Percentiles rank a stretch among this genome's conserved stretches.
These are phyloP conservation scores for Ambastaia sidthimunki DNA, from an alignment of 2,797 vertebrate species.

Conservation along the genomic window DNA sequence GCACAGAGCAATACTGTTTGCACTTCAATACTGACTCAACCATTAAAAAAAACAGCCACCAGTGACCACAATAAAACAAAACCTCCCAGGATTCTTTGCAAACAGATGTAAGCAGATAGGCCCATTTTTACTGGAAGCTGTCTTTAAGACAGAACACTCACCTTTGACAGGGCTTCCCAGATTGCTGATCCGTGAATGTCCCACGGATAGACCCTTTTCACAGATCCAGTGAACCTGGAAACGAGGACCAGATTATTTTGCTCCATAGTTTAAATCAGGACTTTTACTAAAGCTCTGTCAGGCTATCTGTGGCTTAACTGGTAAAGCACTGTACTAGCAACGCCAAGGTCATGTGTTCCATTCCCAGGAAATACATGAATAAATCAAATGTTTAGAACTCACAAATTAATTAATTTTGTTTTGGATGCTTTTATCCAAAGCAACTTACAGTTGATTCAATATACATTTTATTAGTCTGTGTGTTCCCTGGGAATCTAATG, in stretches of 20 bases:
- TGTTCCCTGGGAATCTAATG: too few species aligned
- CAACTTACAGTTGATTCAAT: not conserved
- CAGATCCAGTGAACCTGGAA: slow-evolving; percentile 84
- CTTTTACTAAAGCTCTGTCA: not conserved
- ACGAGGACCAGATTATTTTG: not conserved
- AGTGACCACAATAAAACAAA: not conserved
- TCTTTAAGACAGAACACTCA: slow-evolving; percentile 66
- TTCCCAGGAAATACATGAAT: not conserved
- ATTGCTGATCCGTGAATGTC: slow-evolving; percentile 88
- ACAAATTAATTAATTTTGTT: too few species aligned
- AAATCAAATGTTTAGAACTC: not conserved
- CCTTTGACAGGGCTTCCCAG: slow-evolving; percentile 90
- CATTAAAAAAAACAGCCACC: too few species aligned
- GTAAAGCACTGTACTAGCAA: not conserved
- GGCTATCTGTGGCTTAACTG: not conserved
- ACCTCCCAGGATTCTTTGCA: not conserved
- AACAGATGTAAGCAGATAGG: not conserved
- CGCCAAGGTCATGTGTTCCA: too few species aligned
- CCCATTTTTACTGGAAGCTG: not conserved
- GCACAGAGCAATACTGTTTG: not conserved
- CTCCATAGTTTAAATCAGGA: not conserved
- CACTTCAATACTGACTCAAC: not conserved
- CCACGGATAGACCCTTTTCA: slow-evolving; percentile 93
- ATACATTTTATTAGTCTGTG: not conserved
- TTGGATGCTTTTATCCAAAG: not conserved